phyloP scores from a whole-genome alignment of 2,888 invertebrate genomes.

The Alloscopus bannaensis region DNA sequence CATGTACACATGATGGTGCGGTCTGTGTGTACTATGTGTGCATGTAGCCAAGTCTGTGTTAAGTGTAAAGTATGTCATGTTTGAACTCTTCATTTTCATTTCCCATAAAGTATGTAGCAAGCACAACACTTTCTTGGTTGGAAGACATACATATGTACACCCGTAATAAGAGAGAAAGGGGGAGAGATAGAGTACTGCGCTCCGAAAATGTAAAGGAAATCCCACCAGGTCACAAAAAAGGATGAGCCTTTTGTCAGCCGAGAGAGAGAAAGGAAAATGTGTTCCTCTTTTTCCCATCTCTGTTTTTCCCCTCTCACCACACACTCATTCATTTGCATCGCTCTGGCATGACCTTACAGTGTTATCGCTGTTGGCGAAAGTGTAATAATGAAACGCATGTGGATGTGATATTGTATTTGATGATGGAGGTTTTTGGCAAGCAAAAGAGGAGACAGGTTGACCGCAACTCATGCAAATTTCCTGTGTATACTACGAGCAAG shows the following conservation, averaged over 20 bases:
- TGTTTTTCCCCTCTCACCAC: background rate
- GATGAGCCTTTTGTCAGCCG: background rate
- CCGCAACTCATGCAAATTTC: constrained; percentile 57
- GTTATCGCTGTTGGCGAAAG: constrained; percentile 17
- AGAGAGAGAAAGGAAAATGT: too few species aligned
- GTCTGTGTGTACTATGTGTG: too few species aligned
- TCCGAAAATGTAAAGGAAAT: background rate
- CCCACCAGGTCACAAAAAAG: constrained; percentile 12
- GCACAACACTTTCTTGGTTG: too few species aligned
- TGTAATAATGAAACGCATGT: background rate
- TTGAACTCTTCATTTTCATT: too few species aligned
- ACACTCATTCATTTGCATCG: constrained; percentile 2
- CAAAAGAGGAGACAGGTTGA: constrained; percentile 29
- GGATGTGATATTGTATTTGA: constrained; percentile 2
- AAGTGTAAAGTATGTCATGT: too few species aligned
- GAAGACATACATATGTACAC: too few species aligned
- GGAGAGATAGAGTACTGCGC: too few species aligned
- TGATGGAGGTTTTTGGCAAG: constrained; percentile 29
- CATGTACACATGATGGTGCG: background rate
- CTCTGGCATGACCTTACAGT: constrained; percentile 13
- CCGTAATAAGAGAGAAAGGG: too few species aligned
- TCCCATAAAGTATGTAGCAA: too few species aligned
- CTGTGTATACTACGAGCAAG: too few species aligned
- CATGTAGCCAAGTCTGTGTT: too few species aligned
- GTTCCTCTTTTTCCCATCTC: too few species aligned